phyloP scores from a whole-genome alignment of 1,140 invertebrate species.

The Liolophura sinensis region DNA sequence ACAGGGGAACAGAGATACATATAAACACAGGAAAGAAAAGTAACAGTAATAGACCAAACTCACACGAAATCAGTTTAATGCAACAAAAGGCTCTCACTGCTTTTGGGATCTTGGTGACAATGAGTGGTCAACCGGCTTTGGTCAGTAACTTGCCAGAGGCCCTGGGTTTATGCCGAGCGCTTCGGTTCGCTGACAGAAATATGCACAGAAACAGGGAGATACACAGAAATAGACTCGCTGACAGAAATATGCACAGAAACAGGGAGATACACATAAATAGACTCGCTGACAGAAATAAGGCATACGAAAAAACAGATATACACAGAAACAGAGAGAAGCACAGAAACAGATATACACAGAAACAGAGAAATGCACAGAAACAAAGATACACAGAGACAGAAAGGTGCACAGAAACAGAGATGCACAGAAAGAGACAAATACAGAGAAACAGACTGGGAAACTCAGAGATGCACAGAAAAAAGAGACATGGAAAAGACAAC shows the following conservation, averaged over 20 bases:
- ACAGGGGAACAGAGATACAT: neutral
- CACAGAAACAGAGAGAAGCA: constrained; percentile 6
- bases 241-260: constrained; percentile 1
- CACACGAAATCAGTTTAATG: constrained; percentile 3
- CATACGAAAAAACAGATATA: too few relatives aligned
- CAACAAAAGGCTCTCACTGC: neutral
- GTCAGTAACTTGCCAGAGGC: neutral
- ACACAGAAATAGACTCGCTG: neutral
- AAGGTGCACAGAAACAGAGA: constrained; percentile 3
- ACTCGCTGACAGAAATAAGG: neutral
- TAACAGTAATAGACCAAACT: constrained; percentile 1
- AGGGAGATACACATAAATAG: constrained; percentile 7
- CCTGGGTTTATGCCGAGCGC: neutral
- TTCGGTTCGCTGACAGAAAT: neutral
- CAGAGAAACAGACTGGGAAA: constrained; percentile 7
- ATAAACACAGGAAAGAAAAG: constrained; percentile 6
- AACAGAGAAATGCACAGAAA: constrained; percentile 7
- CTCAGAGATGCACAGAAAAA: constrained; percentile 3
- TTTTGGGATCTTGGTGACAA: neutral
- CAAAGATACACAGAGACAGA: constrained; percentile 9
- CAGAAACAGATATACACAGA: constrained; percentile 7
- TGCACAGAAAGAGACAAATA: constrained; percentile 9
- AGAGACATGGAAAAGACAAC: constrained; percentile 1
- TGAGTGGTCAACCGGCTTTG: neutral
- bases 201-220: neutral